These are phyloP conservation scores for Pluvialis apricaria DNA, from an alignment of 2,113 vertebrate species.

Conservation along the genomic window DNA sequence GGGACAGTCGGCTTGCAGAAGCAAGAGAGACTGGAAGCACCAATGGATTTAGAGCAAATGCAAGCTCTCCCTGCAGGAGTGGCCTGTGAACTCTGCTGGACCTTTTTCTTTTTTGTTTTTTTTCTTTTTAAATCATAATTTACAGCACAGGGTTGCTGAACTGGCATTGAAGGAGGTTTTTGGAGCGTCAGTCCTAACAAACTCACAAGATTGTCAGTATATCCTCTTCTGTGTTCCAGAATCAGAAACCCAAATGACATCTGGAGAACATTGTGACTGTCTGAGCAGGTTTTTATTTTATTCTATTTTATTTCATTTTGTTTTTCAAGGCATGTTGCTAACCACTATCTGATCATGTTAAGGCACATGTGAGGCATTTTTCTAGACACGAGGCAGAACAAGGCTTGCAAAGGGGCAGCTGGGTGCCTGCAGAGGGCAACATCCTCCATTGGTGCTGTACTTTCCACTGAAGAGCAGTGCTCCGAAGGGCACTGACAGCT, in stretches of 20 bases:
- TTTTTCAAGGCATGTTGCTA: slow-evolving; percentile 32
- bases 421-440: slow-evolving; percentile 27
- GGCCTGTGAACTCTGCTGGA: slow-evolving; percentile 26
- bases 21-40: not conserved
- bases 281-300: not conserved
- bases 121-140: not conserved
- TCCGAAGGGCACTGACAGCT: slow-evolving; percentile 28
- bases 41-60: not conserved
- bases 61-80: not conserved
- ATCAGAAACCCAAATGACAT: not conserved
- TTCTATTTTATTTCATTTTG: not conserved
- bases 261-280: not conserved
- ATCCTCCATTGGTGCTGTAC: slow-evolving; percentile 42
- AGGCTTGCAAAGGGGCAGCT: slow-evolving; percentile 27
- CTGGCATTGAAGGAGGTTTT: not conserved
- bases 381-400: not conserved
- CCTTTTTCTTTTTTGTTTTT: not conserved
- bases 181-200: not conserved
- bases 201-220: not conserved
- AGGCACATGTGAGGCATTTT: slow-evolving; percentile 32
- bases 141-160: slow-evolving; percentile 44
- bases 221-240: not conserved
- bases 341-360: slow-evolving; percentile 62
- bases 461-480: slow-evolving; percentile 42
- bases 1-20: slow-evolving; percentile 16